Conservation (phyloP, 2,888 invertebrate species). For the Archips crataeganus region DNA sequence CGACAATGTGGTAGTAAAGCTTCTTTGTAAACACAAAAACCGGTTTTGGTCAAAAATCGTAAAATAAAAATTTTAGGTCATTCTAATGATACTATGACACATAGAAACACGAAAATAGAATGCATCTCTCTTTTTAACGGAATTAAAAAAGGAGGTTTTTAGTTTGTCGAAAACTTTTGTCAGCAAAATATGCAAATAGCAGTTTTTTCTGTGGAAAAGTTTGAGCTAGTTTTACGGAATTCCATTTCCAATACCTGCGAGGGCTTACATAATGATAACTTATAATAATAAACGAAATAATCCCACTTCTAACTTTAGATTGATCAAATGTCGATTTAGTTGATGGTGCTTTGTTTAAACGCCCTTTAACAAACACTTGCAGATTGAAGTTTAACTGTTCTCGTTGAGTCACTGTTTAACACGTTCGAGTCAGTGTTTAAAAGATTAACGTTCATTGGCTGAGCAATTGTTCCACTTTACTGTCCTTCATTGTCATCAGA, state of each 20-base stretch:
- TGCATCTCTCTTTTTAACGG: too few relatives aligned
- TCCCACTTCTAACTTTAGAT: not conserved
- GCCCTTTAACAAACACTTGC: constrained; percentile 1
- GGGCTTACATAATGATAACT: not conserved
- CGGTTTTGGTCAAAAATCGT: not conserved
- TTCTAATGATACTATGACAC: too few relatives aligned
- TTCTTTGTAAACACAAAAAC: not conserved
- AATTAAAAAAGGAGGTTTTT: too few relatives aligned
- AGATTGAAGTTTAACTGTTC: constrained; percentile 7
- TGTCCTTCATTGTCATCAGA: constrained; percentile 57
- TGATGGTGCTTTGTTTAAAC: constrained; percentile 8
- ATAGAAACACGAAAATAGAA: too few relatives aligned
- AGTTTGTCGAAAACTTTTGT: too few relatives aligned
- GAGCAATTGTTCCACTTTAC: constrained; percentile 76
- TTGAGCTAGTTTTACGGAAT: too few relatives aligned
- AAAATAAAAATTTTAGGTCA: not conserved
- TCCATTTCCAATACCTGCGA: too few relatives aligned
- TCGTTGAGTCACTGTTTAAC: constrained; percentile 35
- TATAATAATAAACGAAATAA: not conserved
- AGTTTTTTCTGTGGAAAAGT: too few relatives aligned
- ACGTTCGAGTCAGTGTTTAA: constrained; percentile 68
- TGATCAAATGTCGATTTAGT: constrained; percentile 21
- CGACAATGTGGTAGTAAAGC: not conserved
- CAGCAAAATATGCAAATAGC: too few relatives aligned
- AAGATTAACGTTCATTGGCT: constrained; percentile 78